Evolutionary conservation across 2,797 vertebrate genomes (phyloP).

Genomic region (Hemibagrus guttatus): DNA sequence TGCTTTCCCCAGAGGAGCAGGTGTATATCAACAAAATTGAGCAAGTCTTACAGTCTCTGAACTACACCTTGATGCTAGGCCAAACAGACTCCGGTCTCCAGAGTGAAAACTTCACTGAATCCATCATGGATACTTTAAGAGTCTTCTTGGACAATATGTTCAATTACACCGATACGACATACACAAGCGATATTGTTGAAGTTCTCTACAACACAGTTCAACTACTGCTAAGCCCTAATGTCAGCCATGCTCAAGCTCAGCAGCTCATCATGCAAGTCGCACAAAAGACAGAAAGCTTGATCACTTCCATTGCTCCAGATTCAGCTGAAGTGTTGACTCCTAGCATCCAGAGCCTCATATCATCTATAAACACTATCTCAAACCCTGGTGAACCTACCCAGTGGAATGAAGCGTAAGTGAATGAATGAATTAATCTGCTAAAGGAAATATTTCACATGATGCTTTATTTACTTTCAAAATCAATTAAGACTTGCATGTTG

Average conservation of each 20-base stretch:
- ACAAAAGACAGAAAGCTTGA: conserved; percentile 50
- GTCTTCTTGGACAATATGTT: conserved; percentile 49
- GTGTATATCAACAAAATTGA: conserved; percentile 56
- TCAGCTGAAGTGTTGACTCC: conserved; percentile 56
- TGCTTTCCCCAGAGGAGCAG: conserved; percentile 59
- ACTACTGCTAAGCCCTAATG: conserved; percentile 59
- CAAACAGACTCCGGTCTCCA: conserved; percentile 62
- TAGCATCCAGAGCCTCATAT: conserved; percentile 53
- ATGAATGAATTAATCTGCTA: not conserved
- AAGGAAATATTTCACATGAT: not conserved
- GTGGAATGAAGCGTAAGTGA: conserved; percentile 74
- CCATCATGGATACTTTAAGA: conserved; percentile 60
- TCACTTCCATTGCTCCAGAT: conserved; percentile 55
- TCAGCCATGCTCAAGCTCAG: conserved; percentile 57
- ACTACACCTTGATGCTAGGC: conserved; percentile 58
- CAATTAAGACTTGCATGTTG: not conserved
- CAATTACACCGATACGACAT: not conserved
- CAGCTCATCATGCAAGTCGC: conserved; percentile 63
- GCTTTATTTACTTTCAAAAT: not conserved
- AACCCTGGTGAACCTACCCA: conserved; percentile 53
- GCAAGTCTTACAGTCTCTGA: conserved; percentile 64
- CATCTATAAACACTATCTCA: conserved; percentile 65
- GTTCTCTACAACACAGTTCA: conserved; percentile 59
- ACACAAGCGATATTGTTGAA: conserved; percentile 55
- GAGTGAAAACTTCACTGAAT: conserved; percentile 61